phyloP scores from a whole-genome alignment of 2,113 vertebrate species.

The Arothron firmamentum region DNA sequence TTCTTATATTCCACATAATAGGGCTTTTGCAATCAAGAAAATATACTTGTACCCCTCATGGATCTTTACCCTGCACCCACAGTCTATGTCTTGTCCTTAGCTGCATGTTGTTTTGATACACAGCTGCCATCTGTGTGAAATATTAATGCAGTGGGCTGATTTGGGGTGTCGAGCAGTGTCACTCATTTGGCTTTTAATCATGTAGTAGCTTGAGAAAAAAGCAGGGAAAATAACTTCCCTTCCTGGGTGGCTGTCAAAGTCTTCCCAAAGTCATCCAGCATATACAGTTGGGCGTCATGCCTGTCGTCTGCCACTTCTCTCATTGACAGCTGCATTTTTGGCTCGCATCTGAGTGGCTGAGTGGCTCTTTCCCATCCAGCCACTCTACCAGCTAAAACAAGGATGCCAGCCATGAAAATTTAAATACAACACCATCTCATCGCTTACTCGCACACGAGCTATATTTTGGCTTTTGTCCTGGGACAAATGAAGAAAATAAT shows the following conservation, averaged over 20 bases:
- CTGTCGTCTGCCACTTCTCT: slow-evolving; percentile 65
- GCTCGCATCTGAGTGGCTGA: slow-evolving; percentile 62
- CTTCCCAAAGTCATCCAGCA: slow-evolving; percentile 75
- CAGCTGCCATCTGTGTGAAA: slow-evolving; percentile 80
- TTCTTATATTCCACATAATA: slow-evolving; percentile 12
- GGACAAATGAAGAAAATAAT: slow-evolving; percentile 41
- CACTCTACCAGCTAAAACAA: slow-evolving; percentile 62
- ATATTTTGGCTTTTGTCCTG: slow-evolving; percentile 8
- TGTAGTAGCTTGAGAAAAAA: slow-evolving; percentile 72
- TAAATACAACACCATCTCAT: slow-evolving; percentile 56
- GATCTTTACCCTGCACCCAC: slow-evolving; percentile 52
- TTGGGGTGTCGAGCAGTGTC: slow-evolving; percentile 77
- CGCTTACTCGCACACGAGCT: slow-evolving; percentile 14
- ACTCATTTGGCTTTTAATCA: slow-evolving; percentile 83
- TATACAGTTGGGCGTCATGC: slow-evolving; percentile 55
- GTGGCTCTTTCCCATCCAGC: slow-evolving; percentile 48
- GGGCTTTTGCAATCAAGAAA: slow-evolving; percentile 23
- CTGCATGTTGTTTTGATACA: slow-evolving; percentile 78
- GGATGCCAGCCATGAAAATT: slow-evolving; percentile 67
- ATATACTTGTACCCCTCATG: slow-evolving; percentile 20
- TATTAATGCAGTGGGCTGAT: slow-evolving; percentile 80
- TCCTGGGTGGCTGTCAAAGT: slow-evolving; percentile 75
- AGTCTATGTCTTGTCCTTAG: slow-evolving; percentile 67
- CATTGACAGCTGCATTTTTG: slow-evolving; percentile 76
- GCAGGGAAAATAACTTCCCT: slow-evolving; percentile 67